Evolutionary conservation across 2,797 vertebrate species (phyloP), one percentile per base, ranked within the genome.

Genomic region (Spinus olivaceus): DNA sequence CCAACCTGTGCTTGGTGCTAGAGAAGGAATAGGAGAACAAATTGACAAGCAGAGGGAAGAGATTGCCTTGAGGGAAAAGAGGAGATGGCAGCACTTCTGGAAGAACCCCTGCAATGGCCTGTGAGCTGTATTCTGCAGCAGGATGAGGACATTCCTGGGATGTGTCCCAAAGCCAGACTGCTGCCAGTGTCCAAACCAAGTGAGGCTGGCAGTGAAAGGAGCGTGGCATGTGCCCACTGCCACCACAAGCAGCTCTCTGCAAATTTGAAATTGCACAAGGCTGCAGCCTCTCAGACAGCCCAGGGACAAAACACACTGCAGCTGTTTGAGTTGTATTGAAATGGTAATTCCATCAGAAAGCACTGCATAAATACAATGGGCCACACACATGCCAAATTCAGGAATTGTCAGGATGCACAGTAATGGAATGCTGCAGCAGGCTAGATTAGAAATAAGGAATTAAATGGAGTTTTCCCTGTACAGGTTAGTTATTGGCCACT

Each of bases 261-360:
- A 51, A 79, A 14, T 70, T 90, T 79, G 7, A 66, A 69, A 73
- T 50, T 50, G 78, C 35, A 47, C 69, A 41, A 17, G 33, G 15
- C 74, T 83, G 44, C 63, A 86, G 60, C 59, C 35, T 71, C 21
- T 22, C 50, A 72, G 32, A 32, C 51, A 92, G 54, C 27, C 20
- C 66, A 76, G 80, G 46, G 80, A 60, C 60, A 79, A 70, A 94
- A 67, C 10, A 73, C 6, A 50, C 24, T 70, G 77, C 90, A 96
- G 80, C 87, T 95, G 65, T 72, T 88, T 79, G 54, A 35, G 46
- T 76, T 76, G 90, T 76, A 84, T 93, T 95, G 84, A 59, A 88
- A 86, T 88, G 86, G 77, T 92, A 94, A 95, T 91, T 91, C 61
- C 70, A 79, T 50, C 47, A 65, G 41, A 73, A 90, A 76, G 63